Evolutionary conservation across 2,888 invertebrate species (phyloP), one percentile per base, ranked within the genome.

Genomic region (Ennomos quercinarius): DNA sequence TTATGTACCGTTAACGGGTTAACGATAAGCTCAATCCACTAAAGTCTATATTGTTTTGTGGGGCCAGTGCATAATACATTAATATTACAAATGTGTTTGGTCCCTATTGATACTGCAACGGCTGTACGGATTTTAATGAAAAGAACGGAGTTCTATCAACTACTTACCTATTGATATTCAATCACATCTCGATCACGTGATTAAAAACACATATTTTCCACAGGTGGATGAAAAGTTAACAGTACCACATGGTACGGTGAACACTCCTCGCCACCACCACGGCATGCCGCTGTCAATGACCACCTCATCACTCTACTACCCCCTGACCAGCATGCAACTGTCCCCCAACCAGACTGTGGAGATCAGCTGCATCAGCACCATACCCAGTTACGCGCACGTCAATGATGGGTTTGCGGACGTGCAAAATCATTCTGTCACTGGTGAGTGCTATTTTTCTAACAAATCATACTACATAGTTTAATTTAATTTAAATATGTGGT

Each of bases 331-430:
- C 67, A 91, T 96, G 63, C 95, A 96, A 80, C 93, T 95, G 61
- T 94, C 94, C 48, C 95, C 94, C 49, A 95, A 96, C 80, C 95
- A 96, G 56, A 94, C 94, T 42, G 93, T 96, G 67, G 94, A 95
- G 72, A 94, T 97, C 74, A 96, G 95, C 65, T 97, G 97, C 78
- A 89, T 96, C 67, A 94, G 96, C 70, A 96, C 97, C 55, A 97
- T 97, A 76, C 97, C 97, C 0, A 95, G 95, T 72, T 95, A 95
- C 71, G 94, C 95, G 1, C 95, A 93, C 53, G 87, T 94, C 48
- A 94, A 93, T 37, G 95, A 95, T 68, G 94, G 95, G 44, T 97
- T 95, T 72, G 96, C 96, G 46, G 96, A 97, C 82, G 92, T 95
- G 45, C 95, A 95, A 81, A 95, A 95, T 61, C 94, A 94, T 74